Conservation (phyloP, 23 tunicate species). For the Styela clava region DNA sequence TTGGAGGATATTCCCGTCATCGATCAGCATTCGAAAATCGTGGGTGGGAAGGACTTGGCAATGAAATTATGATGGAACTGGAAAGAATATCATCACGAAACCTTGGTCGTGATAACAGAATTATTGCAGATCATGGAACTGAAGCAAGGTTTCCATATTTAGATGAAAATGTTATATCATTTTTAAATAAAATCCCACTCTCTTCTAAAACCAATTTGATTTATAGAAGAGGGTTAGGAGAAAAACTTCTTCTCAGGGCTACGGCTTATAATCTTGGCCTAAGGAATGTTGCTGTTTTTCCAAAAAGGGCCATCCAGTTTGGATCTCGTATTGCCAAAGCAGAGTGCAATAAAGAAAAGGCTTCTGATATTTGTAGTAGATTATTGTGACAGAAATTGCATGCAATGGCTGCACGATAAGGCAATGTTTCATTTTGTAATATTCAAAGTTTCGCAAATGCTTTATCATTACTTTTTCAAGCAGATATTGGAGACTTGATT, state of each 20-base stretch:
- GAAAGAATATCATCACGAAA: constrained; percentile 80
- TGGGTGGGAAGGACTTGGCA: constrained; percentile 38
- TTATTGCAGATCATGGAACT: constrained; percentile 74
- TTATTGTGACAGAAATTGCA: background rate
- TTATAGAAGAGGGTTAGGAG: constrained; percentile 65
- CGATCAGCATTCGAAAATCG: constrained; percentile 42
- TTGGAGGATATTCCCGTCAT: constrained; percentile 90
- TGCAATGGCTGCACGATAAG: too few relatives aligned
- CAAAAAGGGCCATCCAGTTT: constrained; percentile 98
- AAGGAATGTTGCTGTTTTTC: constrained; percentile 45
- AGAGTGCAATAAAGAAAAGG: constrained; percentile 66
- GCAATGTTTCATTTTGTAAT: too few relatives aligned
- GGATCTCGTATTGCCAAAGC: constrained; percentile 93
- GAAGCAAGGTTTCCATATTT: constrained; percentile 86
- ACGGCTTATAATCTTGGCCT: constrained; percentile 68
- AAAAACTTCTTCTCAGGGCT: constrained; percentile 73
- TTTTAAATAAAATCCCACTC: constrained; percentile 38
- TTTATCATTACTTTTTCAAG: too few relatives aligned
- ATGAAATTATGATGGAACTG: constrained; percentile 72
- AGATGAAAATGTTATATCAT: constrained; percentile 68
- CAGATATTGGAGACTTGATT: too few relatives aligned
- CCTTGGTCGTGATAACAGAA: constrained; percentile 87
- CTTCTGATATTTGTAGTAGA: constrained; percentile 60
- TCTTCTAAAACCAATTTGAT: constrained; percentile 46
- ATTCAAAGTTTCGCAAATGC: too few relatives aligned